Conservation (phyloP, 1,140 invertebrate genomes). For the Periplaneta americana region DNA sequence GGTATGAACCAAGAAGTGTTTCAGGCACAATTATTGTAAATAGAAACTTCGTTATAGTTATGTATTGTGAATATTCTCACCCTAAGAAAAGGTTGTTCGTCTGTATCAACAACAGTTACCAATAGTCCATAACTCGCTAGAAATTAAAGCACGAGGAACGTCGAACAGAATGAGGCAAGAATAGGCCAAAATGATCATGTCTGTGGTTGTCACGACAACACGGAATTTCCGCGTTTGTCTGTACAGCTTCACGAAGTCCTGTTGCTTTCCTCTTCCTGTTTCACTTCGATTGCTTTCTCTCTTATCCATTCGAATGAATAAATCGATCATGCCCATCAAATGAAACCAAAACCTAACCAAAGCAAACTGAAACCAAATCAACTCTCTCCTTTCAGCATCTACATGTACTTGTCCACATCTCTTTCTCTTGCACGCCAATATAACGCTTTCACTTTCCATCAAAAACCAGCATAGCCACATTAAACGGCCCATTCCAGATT, state of each 20-base stretch:
- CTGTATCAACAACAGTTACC: too few relatives aligned
- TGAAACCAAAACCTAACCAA: neutral
- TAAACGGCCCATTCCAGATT: neutral
- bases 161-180: neutral
- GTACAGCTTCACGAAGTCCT: neutral
- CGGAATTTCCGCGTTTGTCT: neutral
- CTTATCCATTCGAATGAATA: neutral
- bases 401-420: neutral
- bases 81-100: too few relatives aligned
- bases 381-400: neutral
- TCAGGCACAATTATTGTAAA: too few relatives aligned
- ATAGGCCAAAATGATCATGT: neutral
- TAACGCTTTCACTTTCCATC: neutral
- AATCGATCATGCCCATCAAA: neutral
- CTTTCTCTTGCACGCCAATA: neutral
- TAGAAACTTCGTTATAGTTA: too few relatives aligned
- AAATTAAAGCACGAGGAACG: too few relatives aligned
- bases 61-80: too few relatives aligned
- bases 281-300: neutral
- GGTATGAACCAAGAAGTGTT: too few relatives aligned
- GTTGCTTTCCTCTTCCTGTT: neutral
- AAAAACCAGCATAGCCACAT: neutral
- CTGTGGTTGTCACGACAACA: neutral
- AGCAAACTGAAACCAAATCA: neutral
- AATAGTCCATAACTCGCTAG: too few relatives aligned